Base-by-base conservation (phyloP, 2,113 vertebrate species). In the Enhydra lutris region DNA sequence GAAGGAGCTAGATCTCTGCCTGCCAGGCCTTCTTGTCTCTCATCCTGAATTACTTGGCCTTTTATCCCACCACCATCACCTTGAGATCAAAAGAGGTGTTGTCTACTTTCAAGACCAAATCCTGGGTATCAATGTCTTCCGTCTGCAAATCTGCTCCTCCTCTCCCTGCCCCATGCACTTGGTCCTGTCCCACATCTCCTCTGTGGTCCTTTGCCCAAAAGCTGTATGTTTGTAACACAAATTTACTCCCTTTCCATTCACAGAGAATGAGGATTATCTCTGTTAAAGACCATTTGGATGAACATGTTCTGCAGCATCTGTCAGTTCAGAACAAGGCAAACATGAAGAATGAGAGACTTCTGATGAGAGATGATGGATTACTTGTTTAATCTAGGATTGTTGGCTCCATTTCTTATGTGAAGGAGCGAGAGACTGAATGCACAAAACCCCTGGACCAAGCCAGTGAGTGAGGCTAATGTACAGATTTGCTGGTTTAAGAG, bases 41-140 rank as follows among this genome's bases (percentile, higher is more conserved):
- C 79, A 10, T 89, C 47, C 76, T 5, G 52, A 92, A 55, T 95
- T 50, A 81, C 63, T 61, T 6, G 50, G 18, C 59, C 83, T 6
- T 94, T 95, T 94, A n/a, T 18, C 31, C 76, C 8, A 57, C 52
- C 0, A 8, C 2, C 21, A 34, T 36, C 61, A 91, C n/a, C 18
- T 91, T 45, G 13, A 76, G 42, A 81, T 59, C 21, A 14, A 84
- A 83, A 86, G 34, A 65, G 45, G 50, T 78, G 20, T 42, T 73
- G 21, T 76, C 55, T 92, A 47, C 78, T 92, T 96, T 91, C 24
- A 47, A 95, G 71, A 89, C 23, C 47, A 45, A 89, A 96, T n/a
- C 93, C 61, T 63, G 23, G 11, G 31, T 26, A 42, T 36, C 42
- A 69, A 31, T 14, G 26, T 87, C 9, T 95, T 83, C 69, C 55